Conservation (phyloP, 2,888 invertebrate genomes). For the Troides helena region DNA sequence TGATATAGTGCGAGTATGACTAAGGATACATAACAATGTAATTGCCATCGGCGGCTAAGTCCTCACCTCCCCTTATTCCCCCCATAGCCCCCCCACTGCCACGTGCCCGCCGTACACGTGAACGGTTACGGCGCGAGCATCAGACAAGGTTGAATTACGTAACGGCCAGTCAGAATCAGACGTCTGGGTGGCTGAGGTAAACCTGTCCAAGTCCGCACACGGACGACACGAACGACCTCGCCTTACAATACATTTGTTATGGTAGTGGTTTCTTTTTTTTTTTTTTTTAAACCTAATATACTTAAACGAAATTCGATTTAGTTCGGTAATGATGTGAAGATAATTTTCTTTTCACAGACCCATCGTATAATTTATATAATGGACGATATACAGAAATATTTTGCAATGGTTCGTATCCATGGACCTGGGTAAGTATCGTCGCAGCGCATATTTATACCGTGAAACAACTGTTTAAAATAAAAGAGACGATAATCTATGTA, state of each 20-base stretch:
- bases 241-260: neutral
- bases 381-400: no score
- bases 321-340: no score
- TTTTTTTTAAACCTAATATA: no score
- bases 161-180: conserved; percentile 6
- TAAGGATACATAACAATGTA: conserved; percentile 9
- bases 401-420: no score
- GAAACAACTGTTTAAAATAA: no score
- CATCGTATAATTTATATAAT: no score
- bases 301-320: no score
- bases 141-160: conserved; percentile 26
- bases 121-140: conserved; percentile 10
- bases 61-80: neutral
- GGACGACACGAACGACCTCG: conserved; percentile 12
- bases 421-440: no score
- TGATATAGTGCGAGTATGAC: conserved; percentile 1
- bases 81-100: neutral
- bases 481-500: no score
- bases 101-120: conserved; percentile 24
- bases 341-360: no score
- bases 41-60: conserved; percentile 7
- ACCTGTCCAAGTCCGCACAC: conserved; percentile 3
- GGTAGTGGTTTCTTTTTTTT: no score
- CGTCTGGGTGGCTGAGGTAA: conserved; percentile 5
- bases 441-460: no score